Evolutionary conservation across 2,888 invertebrate genomes (phyloP).

Genomic region (Drosophila percnosoma): DNA sequence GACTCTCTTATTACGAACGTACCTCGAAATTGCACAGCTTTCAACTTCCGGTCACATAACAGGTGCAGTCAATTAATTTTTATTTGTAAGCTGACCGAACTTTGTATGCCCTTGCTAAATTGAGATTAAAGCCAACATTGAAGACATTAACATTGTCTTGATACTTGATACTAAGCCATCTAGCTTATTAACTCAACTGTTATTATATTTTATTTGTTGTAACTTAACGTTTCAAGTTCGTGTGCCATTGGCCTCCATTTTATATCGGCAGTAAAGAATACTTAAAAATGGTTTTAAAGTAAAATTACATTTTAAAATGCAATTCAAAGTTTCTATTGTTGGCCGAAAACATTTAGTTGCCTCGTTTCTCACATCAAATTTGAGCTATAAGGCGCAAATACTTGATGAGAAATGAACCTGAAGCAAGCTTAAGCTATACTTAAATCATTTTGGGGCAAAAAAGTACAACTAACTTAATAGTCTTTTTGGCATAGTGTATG

Average conservation of each 20-base stretch:
- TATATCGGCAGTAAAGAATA: background rate
- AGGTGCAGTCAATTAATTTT: conserved; percentile 50
- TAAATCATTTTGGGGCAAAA: background rate
- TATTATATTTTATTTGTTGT: background rate
- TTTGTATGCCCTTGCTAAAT: conserved; percentile 14
- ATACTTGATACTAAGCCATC: background rate
- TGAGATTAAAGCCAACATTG: background rate
- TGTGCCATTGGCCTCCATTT: background rate
- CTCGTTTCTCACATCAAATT: background rate
- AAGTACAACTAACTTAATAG: background rate
- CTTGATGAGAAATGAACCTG: background rate
- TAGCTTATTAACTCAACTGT: background rate
- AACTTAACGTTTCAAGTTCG: background rate
- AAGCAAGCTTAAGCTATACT: background rate
- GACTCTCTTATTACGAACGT: conserved; percentile 56
- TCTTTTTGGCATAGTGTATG: background rate
- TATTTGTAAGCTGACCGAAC: conserved; percentile 23
- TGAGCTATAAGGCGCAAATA: background rate
- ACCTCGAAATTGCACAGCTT: conserved; percentile 57
- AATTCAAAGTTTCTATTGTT: background rate
- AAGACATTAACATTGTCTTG: too few species aligned
- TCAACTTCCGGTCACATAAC: conserved; percentile 70
- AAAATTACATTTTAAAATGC: background rate
- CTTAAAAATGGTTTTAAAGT: background rate
- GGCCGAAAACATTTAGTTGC: background rate